Base-by-base conservation (phyloP, 2,797 vertebrate genomes). In the Gallinago solitaria region DNA sequence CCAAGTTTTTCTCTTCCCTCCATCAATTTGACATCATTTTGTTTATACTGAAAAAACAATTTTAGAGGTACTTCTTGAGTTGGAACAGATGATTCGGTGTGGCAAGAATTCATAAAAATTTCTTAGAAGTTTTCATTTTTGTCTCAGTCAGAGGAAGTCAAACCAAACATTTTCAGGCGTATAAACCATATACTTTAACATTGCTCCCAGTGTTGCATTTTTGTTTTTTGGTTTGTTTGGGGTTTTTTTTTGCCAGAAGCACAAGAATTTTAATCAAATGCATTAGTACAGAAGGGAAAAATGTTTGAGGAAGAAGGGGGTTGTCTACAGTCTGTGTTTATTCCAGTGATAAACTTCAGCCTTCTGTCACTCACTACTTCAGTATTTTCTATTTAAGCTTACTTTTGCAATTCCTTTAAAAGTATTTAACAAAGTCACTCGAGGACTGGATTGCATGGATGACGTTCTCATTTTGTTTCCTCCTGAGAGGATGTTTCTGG, bases 91-190 rank as follows among this genome's bases (percentile, higher is more conserved):
- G 95, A 75, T 93, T 89, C 4, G 5, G 18, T 60, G 63, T 71
- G 65, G 53, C 67, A 93, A 83, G 75, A 90, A 96, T 75, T 96
- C 59, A 63, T 89, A 94, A 97, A 97, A 95, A 19, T 33, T 98
- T 97, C 97, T 97, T 98, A 97, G 97, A 98, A 97, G 95, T 97
- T 97, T 97, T 96, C 95, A 92, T 91, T 97, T 98, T 96, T 96
- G 81, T 92, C 92, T 94, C 94, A 96, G 96, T 97, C 96, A 96
- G 41, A 95, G n/a, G 78, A 95, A 96, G 81, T 81, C 71, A 93
- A 94, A 97, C 48, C 90, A 96, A 95, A 90, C 28, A 25, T 86
- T 97, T 93, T 83, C 50, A 87, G 89, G 54, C 60, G 17, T 83
- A 74, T 87, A 90, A 96, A 54, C 37, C 15, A 11, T 81, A 64